A percentile compares a stretch with the other conserved stretches of the same genome.
phyloP scores from a whole-genome alignment of 2,113 vertebrate species.

The Oreotrochilus melanogaster region DNA sequence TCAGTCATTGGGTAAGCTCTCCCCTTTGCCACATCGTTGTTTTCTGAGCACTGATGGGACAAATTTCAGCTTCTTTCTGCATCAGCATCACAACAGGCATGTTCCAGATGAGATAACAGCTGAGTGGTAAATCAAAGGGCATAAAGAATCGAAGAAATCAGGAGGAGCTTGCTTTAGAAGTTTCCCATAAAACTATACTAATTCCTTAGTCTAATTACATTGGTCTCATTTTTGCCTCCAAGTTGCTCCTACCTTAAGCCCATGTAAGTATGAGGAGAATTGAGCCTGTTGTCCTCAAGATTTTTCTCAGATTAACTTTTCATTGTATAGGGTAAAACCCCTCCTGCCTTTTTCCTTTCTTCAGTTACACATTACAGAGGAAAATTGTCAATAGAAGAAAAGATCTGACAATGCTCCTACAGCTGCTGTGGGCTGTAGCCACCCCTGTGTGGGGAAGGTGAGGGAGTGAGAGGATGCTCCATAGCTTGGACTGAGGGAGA shows the following conservation, averaged over 20 bases:
- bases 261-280: not conserved
- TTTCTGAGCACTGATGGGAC: not conserved
- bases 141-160: constrained; percentile 39
- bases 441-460: not conserved
- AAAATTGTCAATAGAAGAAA: not conserved
- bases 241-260: not conserved
- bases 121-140: constrained; percentile 18
- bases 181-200: not conserved
- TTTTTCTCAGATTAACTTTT: not conserved
- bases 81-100: accelerated
- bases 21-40: accelerated
- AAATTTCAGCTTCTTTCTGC: not conserved
- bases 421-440: not conserved
- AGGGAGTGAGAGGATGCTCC: not conserved
- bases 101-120: not conserved
- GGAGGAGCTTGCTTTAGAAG: not conserved
- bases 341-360: not conserved
- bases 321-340: accelerated
- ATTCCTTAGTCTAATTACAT: not conserved
- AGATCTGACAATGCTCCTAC: not conserved
- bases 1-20: not conserved
- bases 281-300: not conserved
- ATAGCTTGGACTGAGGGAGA: not conserved
- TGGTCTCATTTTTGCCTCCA: not conserved
- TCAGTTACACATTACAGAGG: not conserved